phyloP scores from a whole-genome alignment of 2,888 invertebrate genomes.

The Endotricha flammealis region DNA sequence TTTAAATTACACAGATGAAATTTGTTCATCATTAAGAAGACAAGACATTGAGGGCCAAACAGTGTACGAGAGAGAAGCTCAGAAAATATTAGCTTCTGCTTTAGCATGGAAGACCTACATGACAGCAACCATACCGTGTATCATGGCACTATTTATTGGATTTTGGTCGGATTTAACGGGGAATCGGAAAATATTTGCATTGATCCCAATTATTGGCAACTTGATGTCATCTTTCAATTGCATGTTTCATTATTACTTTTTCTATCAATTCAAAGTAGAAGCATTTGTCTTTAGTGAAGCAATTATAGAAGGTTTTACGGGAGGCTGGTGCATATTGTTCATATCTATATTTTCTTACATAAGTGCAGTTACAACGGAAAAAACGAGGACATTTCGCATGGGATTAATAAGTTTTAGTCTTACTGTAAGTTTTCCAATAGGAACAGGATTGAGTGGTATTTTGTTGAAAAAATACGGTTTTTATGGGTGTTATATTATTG shows the following conservation, averaged over 20 bases:
- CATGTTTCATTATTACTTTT: slow-evolving; percentile 85
- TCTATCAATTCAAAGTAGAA: slow-evolving; percentile 85
- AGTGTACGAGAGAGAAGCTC: slow-evolving; percentile 78
- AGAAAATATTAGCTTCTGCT: slow-evolving; percentile 84
- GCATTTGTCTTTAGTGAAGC: slow-evolving; percentile 85
- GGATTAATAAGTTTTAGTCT: slow-evolving; percentile 91
- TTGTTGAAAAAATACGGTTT: slow-evolving; percentile 83
- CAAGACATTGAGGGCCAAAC: slow-evolving; percentile 78
- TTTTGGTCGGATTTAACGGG: slow-evolving; percentile 84
- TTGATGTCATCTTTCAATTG: slow-evolving; percentile 83
- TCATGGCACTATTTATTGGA: slow-evolving; percentile 87
- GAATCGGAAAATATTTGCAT: slow-evolving; percentile 84
- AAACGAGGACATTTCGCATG: slow-evolving; percentile 88
- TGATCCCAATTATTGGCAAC: slow-evolving; percentile 84
- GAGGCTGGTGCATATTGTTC: slow-evolving; percentile 90
- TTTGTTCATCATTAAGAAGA: slow-evolving; percentile 84
- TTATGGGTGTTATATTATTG: slow-evolving; percentile 86
- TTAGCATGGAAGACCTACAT: slow-evolving; percentile 88
- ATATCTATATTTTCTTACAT: slow-evolving; percentile 90
- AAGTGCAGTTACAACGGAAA: slow-evolving; percentile 86
- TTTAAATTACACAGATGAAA: slow-evolving; percentile 81
- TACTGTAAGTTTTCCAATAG: slow-evolving; percentile 91
- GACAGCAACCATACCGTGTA: slow-evolving; percentile 86
- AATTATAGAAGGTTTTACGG: slow-evolving; percentile 84
- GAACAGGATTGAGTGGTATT: slow-evolving; percentile 89